These are phyloP conservation scores for Drosophila putrida DNA, from an alignment of 2,888 invertebrate genomes.

Conservation along the genomic window DNA sequence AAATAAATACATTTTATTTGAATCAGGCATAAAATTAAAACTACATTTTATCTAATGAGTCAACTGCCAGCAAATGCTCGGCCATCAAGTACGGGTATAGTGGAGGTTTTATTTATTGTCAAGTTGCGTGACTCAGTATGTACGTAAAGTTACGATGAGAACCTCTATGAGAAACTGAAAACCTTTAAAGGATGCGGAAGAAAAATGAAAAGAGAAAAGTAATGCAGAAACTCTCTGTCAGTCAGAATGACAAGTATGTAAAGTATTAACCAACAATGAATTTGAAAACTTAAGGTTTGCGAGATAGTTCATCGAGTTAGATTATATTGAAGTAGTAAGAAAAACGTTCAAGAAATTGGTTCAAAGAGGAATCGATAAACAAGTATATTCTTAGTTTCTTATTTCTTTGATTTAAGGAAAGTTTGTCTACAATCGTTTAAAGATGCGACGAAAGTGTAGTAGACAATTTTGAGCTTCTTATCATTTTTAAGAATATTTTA, in stretches of 20 bases:
- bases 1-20: conserved; percentile 45
- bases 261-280: too few species aligned
- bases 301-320: too few species aligned
- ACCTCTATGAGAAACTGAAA: background rate
- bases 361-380: background rate
- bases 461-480: too few species aligned
- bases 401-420: too few species aligned
- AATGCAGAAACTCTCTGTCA: background rate
- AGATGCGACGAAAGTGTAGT: background rate
- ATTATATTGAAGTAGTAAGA: background rate
- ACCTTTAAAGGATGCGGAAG: background rate
- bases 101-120: conserved; percentile 9
- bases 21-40: conserved; percentile 39
- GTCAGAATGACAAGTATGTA: too few species aligned
- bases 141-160: background rate
- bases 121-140: conserved; percentile 36
- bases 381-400: too few species aligned
- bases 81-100: background rate
- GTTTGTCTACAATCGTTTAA: background rate
- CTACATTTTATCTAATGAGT: conserved; percentile 44
- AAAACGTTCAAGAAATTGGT: conserved; percentile 3
- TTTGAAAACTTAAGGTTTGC: too few species aligned
- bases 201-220: background rate
- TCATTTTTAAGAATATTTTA: too few species aligned
- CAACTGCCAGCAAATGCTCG: conserved; percentile 11